phyloP scores from a whole-genome alignment of 1,140 invertebrate species.

The Mycetomoellerius zeteki region DNA sequence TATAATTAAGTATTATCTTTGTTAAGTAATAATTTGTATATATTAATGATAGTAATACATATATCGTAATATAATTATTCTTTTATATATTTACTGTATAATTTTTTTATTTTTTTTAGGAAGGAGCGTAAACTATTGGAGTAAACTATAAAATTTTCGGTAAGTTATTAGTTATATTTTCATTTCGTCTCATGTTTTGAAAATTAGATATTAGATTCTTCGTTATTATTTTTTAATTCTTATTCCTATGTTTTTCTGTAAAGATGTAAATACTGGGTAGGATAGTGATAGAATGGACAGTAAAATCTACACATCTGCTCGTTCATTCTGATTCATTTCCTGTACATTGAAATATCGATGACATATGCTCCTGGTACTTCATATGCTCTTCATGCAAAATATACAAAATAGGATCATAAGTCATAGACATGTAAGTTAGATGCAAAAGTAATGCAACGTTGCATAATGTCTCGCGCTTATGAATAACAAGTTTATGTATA shows the following conservation, averaged over 20 bases:
- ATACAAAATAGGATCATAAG: background rate
- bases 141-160: conserved; percentile 18
- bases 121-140: conserved; percentile 2
- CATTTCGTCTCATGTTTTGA: background rate
- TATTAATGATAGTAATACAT: background rate
- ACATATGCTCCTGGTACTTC: conserved; percentile 30
- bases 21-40: background rate
- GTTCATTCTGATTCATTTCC: conserved; percentile 59
- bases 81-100: background rate
- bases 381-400: conserved; percentile 44
- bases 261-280: background rate
- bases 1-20: background rate
- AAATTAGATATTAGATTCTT: background rate
- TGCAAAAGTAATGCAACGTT: conserved; percentile 6
- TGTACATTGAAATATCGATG: conserved; percentile 40
- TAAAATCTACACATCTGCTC: conserved; percentile 62
- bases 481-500: background rate
- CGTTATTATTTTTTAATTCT: background rate
- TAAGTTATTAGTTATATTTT: conserved; percentile 34
- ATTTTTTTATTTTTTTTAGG: conserved; percentile 48
- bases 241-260: background rate
- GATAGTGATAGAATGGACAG: background rate
- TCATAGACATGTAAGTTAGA: background rate
- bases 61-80: background rate
- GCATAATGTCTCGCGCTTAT: background rate